Evolutionary conservation across 2,113 vertebrate genomes (phyloP).

Genomic region (Platichthys stellatus): DNA sequence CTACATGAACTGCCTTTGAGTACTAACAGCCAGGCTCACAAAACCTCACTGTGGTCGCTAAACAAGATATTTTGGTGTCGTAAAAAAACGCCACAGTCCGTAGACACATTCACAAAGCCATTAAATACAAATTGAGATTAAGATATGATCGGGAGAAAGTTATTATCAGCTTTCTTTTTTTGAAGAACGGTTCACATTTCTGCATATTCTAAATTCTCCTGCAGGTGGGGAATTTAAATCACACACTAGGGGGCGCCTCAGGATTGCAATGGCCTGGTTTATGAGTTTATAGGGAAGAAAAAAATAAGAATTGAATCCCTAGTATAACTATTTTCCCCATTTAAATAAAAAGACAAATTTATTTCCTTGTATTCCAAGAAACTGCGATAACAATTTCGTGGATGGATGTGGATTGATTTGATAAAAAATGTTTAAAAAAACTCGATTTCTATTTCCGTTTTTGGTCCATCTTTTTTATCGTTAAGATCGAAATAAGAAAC

Average conservation of each 20-base stretch:
- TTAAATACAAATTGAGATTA: background rate
- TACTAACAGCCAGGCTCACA: too few relatives aligned
- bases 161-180: too few relatives aligned
- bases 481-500: background rate
- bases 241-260: conserved; percentile 53
- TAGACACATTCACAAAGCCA: too few relatives aligned
- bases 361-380: background rate
- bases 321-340: background rate
- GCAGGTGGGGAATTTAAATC: background rate
- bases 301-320: background rate
- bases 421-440: background rate
- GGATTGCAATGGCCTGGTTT: background rate
- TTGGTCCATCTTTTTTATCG: background rate
- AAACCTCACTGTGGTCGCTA: too few relatives aligned
- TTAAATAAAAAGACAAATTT: background rate
- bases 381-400: background rate
- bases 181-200: background rate
- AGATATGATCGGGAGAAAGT: too few relatives aligned
- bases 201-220: background rate
- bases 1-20: too few relatives aligned
- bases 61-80: background rate
- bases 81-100: too few relatives aligned
- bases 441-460: background rate
- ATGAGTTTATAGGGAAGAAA: background rate
- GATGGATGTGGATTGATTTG: background rate